Evolutionary conservation across 2,888 invertebrate species (phyloP).

Genomic region (Alloplasta piceator): DNA sequence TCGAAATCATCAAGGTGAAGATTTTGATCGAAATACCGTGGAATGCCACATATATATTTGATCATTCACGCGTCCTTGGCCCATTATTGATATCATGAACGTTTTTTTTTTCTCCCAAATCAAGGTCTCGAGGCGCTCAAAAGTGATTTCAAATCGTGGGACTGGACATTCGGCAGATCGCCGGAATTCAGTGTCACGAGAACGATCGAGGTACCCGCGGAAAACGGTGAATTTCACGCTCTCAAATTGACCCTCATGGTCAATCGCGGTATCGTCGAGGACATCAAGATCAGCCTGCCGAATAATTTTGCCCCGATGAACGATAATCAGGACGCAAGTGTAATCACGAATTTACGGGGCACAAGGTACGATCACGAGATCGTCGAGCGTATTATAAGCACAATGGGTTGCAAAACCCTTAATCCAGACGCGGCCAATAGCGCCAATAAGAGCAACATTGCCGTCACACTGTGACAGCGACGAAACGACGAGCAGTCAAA

Average conservation of each 20-base stretch:
- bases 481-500: constrained; percentile 44
- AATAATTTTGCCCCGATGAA: constrained; percentile 86
- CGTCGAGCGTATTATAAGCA: constrained; percentile 85
- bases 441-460: constrained; percentile 75
- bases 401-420: constrained; percentile 79
- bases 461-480: constrained; percentile 76
- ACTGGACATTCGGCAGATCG: constrained; percentile 95
- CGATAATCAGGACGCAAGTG: constrained; percentile 87
- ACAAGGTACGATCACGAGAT: constrained; percentile 87
- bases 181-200: constrained; percentile 92
- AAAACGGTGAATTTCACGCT: constrained; percentile 81
- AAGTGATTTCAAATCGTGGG: constrained; percentile 90
- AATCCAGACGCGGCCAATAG: constrained; percentile 69
- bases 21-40: no score
- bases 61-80: no score
- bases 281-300: constrained; percentile 87
- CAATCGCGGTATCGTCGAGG: constrained; percentile 87
- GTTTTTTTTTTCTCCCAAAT: constrained; percentile 68
- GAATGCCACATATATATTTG: no score
- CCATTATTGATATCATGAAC: not conserved
- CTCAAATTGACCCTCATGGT: constrained; percentile 87
- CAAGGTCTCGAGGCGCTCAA: constrained; percentile 89
- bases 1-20: no score
- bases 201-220: constrained; percentile 86
- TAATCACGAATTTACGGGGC: constrained; percentile 87